A percentile compares a stretch with the other conserved stretches of the same genome.
Evolutionary conservation across 2,888 invertebrate genomes (phyloP).

Genomic region (Drosophila birchii): DNA sequence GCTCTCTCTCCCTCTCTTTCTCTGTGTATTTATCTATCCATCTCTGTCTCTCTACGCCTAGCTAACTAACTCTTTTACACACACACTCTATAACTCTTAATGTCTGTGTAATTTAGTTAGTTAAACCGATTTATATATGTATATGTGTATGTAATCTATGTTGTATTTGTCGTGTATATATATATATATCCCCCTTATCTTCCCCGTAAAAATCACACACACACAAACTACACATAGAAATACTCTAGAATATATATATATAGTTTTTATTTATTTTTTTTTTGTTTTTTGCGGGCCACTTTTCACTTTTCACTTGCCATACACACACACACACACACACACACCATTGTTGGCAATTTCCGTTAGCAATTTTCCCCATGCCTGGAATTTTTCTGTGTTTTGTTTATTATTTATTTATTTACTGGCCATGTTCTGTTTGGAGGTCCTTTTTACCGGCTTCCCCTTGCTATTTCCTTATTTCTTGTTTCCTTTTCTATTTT

Average conservation of each 20-base stretch:
- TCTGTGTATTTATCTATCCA: conserved; percentile 23
- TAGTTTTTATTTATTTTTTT: conserved; percentile 10
- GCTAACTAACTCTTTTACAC: conserved; percentile 34
- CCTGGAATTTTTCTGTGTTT: conserved; percentile 26
- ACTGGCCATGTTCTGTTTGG: conserved; percentile 60
- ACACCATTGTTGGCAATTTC: conserved; percentile 69
- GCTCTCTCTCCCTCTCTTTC: conserved; percentile 42
- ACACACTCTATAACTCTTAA: conserved; percentile 28
- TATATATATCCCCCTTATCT: conserved; percentile 9
- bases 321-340: too few relatives aligned
- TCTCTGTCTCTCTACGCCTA: conserved; percentile 35
- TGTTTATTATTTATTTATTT: conserved; percentile 51
- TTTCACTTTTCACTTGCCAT: conserved; percentile 22
- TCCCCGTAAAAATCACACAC: conserved; percentile 15
- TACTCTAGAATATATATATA: conserved; percentile 19
- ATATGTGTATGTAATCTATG: conserved; percentile 42
- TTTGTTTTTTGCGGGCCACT: conserved; percentile 13
- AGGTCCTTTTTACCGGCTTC: not conserved
- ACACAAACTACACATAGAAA: conserved; percentile 20
- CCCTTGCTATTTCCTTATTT: not conserved
- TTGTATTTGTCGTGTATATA: conserved; percentile 45
- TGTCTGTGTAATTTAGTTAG: conserved; percentile 42
- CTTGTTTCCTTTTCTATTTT: conserved; percentile 63
- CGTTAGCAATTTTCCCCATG: conserved; percentile 61
- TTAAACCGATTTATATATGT: conserved; percentile 32